Evolutionary conservation across 2,797 vertebrate species (phyloP).

Genomic region (Aulostomus chinensis): DNA sequence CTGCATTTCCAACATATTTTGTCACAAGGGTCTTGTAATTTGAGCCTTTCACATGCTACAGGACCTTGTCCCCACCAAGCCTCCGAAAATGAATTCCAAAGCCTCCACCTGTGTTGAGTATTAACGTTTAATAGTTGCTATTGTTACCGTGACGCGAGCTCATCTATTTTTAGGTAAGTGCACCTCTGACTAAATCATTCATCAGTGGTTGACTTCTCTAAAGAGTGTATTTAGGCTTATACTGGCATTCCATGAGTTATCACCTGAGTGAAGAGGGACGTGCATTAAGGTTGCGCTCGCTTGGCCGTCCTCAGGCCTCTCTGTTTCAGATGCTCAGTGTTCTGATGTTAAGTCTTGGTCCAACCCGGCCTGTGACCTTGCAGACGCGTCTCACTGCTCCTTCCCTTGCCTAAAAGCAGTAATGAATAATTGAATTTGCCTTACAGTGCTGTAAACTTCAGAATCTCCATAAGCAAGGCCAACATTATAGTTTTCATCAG

Average conservation of each 20-base stretch:
- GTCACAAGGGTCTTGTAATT: background rate
- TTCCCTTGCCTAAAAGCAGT: no score
- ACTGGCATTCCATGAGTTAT: constrained; percentile 9
- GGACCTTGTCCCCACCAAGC: no score
- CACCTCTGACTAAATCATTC: constrained; percentile 9
- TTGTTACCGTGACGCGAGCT: background rate
- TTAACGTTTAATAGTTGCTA: constrained; percentile 11
- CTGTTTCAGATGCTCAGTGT: background rate
- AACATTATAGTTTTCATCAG: no score
- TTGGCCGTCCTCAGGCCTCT: background rate
- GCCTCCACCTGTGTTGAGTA: background rate
- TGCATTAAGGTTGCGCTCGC: background rate
- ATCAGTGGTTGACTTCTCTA: background rate
- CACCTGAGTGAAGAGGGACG: constrained; percentile 8
- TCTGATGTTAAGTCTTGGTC: no score
- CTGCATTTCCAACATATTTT: no score
- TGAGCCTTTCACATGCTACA: no score
- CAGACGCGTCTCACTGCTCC: no score
- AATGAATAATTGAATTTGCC: no score
- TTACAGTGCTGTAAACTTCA: no score
- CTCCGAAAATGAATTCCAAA: background rate
- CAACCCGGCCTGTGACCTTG: no score
- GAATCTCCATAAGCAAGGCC: no score
- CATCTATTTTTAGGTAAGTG: constrained; percentile 18
- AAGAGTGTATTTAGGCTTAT: constrained; percentile 3